Evolutionary conservation across 2,888 invertebrate species (phyloP).

Genomic region (Spodoptera exigua): DNA sequence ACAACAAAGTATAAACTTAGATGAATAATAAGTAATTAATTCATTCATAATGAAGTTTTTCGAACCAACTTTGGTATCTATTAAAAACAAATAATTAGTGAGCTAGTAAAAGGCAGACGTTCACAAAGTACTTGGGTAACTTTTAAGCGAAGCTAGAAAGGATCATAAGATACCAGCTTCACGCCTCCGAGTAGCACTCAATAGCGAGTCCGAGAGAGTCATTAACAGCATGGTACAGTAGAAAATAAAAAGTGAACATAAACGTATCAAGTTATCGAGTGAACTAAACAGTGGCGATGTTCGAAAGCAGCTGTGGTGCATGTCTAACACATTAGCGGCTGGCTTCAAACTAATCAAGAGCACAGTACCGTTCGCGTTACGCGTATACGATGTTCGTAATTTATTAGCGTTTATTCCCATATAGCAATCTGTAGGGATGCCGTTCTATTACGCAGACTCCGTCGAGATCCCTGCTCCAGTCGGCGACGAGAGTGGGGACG

Average conservation of each 20-base stretch:
- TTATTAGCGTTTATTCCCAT: slow-evolving; percentile 89
- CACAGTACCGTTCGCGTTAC: slow-evolving; percentile 81
- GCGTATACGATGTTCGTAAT: slow-evolving; percentile 87
- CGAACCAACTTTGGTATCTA: not conserved
- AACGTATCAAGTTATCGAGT: slow-evolving; percentile 35
- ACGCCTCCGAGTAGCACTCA: slow-evolving; percentile 57
- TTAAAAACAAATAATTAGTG: slow-evolving; percentile 10
- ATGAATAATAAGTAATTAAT: not conserved
- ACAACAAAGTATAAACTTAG: too few relatives aligned
- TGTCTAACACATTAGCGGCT: slow-evolving; percentile 82
- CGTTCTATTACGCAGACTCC: slow-evolving; percentile 89
- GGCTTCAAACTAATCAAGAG: slow-evolving; percentile 88
- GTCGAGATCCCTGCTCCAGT: slow-evolving; percentile 86
- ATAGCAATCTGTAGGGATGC: slow-evolving; percentile 88
- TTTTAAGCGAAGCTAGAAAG: slow-evolving; percentile 26
- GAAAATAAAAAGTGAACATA: slow-evolving; percentile 45
- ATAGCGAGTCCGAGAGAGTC: slow-evolving; percentile 47
- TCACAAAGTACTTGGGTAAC: slow-evolving; percentile 30
- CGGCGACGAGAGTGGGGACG: slow-evolving; percentile 79
- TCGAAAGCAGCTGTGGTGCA: slow-evolving; percentile 58
- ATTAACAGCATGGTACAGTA: slow-evolving; percentile 27
- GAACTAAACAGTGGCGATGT: slow-evolving; percentile 41
- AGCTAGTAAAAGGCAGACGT: slow-evolving; percentile 1
- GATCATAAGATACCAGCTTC: slow-evolving; percentile 61
- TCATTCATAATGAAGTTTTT: slow-evolving; percentile 17